Conservation (phyloP, 2,113 vertebrate species). For the Apus apus region DNA sequence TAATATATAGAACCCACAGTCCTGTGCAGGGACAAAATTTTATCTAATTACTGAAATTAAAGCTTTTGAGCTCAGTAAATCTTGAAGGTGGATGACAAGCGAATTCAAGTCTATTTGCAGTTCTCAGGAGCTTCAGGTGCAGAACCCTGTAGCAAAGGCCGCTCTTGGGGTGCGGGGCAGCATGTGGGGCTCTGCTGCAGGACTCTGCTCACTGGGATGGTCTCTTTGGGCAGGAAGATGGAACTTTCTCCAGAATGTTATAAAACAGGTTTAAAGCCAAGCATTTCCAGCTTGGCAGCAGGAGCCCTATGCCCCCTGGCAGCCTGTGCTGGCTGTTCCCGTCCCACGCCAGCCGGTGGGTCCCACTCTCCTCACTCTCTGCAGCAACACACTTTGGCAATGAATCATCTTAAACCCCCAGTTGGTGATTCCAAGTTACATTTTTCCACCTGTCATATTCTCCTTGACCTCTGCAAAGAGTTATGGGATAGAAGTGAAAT, state of each 20-base stretch:
- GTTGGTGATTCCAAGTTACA: not conserved
- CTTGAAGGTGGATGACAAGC: slow-evolving; percentile 47
- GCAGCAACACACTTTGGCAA: not conserved
- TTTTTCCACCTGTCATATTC: slow-evolving; percentile 33
- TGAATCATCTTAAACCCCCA: not conserved
- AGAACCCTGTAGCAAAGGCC: slow-evolving; percentile 29
- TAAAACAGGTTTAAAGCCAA: not conserved
- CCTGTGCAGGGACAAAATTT: not conserved
- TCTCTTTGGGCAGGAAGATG: not conserved
- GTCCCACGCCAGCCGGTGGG: not conserved
- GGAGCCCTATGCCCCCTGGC: not conserved
- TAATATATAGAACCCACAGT: not conserved
- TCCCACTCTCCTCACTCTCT: not conserved
- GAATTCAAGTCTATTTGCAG: slow-evolving; percentile 66
- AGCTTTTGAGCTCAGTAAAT: slow-evolving; percentile 49
- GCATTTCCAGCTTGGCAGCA: not conserved
- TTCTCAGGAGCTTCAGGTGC: slow-evolving; percentile 13
- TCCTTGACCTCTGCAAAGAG: slow-evolving; percentile 31
- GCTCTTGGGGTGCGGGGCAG: not conserved
- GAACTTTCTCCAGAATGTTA: not conserved
- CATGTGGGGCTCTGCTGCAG: not conserved
- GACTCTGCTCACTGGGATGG: not conserved
- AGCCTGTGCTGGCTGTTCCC: not conserved
- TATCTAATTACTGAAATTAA: slow-evolving; percentile 54
- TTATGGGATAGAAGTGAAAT: slow-evolving; percentile 2